Base-by-base conservation (phyloP, 2,888 invertebrate species). In the Phasia obesa region DNA sequence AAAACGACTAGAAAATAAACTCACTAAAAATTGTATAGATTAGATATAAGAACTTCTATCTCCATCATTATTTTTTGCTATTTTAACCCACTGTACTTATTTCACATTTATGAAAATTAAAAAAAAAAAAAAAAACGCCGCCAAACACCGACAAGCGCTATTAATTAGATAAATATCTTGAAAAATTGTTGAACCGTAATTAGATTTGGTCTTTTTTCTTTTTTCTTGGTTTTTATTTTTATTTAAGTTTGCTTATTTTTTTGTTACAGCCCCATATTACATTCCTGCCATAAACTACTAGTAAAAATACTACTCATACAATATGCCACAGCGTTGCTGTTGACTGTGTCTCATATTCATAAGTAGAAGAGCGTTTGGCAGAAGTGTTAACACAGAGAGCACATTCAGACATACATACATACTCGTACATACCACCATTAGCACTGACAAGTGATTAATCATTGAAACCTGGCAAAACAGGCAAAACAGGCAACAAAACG, bases 111-210 rank as follows among this genome's bases (percentile, higher is more conserved):
- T 82, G 74, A 70, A 82, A 82, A 82, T 69, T 76, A 74, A 47
- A 73, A 57, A 57, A n/a, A n/a, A n/a, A n/a, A 35, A 74, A 57
- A 59, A 42, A 44, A 62, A 17, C 19, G 69, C 75, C 83, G 79
- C 83, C 82, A 83, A 76, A 71, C 79, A 75, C 83, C 83, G 85
- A 84, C 84, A 84, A 86, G 85, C 85, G 87, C 91, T 90, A 90
- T 90, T 91, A 90, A 91, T 88, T 88, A 88, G 90, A 91, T 90
- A 90, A 90, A 86, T 89, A 91, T 91, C 90, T 91, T 90, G 91
- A 91, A 90, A 90, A 90, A 91, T 91, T 90, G 91, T 91, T 90
- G 88, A 89, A 90, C 91, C 91, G 91, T 91, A 91, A 91, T 91
- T 91, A 91, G 90, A 90, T 90, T 90, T 90, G 87, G 90, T 87